These are phyloP conservation scores for Macrochelys suwanniensis DNA, from an alignment of 2,797 vertebrate genomes.

Conservation along the genomic window DNA sequence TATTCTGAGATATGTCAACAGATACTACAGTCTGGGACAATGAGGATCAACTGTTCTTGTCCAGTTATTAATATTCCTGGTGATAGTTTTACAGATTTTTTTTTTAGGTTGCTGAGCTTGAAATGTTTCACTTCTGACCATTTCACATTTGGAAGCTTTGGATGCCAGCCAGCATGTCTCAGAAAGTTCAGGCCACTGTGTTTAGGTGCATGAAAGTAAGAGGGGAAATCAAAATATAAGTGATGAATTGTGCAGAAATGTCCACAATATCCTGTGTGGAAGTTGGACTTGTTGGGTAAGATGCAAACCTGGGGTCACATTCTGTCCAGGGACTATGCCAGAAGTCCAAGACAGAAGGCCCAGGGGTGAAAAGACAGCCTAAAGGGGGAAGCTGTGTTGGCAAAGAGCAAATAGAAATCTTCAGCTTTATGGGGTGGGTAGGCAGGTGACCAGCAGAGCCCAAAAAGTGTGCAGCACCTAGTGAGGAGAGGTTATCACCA, in stretches of 20 bases:
- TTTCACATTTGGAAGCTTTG: background rate
- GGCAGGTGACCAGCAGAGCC: background rate
- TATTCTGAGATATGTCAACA: conserved; percentile 17
- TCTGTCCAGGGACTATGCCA: background rate
- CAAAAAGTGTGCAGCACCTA: background rate
- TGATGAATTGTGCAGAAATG: background rate
- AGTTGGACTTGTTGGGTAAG: background rate
- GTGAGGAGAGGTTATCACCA: background rate
- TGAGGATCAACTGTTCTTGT: conserved; percentile 35
- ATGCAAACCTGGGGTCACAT: background rate
- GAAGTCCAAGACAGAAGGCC: background rate
- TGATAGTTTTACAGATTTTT: background rate
- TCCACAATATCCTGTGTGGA: fast-evolving
- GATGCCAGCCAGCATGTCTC: background rate
- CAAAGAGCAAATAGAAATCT: background rate
- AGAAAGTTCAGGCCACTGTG: background rate
- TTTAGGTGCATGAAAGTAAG: background rate
- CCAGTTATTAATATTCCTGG: background rate
- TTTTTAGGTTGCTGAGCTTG: background rate
- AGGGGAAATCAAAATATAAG: fast-evolving
- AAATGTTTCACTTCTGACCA: background rate
- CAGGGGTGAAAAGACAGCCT: background rate
- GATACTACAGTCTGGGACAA: background rate
- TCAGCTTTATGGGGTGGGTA: background rate
- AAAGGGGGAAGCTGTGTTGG: background rate